These are phyloP conservation scores for Hippolais icterina DNA, from an alignment of 2,113 vertebrate genomes.

Conservation along the genomic window DNA sequence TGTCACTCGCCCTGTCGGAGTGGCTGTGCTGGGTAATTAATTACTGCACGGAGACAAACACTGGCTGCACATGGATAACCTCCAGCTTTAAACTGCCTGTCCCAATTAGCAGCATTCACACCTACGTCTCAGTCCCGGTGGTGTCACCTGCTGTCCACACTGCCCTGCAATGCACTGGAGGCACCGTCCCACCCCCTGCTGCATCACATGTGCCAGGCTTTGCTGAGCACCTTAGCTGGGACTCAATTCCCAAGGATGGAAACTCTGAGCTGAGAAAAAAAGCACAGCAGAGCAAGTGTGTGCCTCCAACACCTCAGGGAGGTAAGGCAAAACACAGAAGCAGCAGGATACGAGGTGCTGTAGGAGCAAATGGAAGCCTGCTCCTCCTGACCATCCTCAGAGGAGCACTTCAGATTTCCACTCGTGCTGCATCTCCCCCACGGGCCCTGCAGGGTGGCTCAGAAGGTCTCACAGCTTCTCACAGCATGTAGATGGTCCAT, in stretches of 20 bases:
- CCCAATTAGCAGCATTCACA: background rate
- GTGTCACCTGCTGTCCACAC: background rate
- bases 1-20: background rate
- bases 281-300: background rate
- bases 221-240: background rate
- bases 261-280: background rate
- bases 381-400: background rate
- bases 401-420: background rate
- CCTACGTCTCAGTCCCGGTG: fast-evolving
- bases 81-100: background rate
- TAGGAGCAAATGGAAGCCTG: background rate
- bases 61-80: background rate
- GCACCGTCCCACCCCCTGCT: background rate
- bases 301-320: background rate
- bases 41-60: background rate
- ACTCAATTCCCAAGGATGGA: background rate
- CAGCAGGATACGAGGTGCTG: background rate
- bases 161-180: background rate
- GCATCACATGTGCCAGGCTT: background rate
- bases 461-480: background rate
- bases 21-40: background rate
- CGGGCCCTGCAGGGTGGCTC: fast-evolving
- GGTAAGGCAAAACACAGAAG: background rate
- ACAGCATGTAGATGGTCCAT: background rate
- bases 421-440: background rate